Percentiles rank a stretch among this genome's conserved stretches.
phyloP scores from a whole-genome alignment of 2,888 invertebrate species.

The Galerucella nymphaeae region DNA sequence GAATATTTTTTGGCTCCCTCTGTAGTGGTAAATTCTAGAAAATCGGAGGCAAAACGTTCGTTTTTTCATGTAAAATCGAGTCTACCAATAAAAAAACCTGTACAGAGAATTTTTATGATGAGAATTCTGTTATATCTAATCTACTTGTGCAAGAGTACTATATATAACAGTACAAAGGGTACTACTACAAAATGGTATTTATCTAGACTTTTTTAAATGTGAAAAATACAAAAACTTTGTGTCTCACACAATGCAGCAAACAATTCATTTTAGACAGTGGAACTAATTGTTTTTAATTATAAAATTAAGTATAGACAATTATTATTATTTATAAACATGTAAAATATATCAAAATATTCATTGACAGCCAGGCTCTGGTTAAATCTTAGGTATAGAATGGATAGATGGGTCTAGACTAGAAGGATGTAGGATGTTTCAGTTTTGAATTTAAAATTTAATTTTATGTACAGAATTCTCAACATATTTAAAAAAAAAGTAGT shows the following conservation, averaged over 20 bases:
- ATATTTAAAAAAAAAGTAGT: constrained; percentile 12
- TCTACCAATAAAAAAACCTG: neutral
- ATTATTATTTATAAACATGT: too few relatives aligned
- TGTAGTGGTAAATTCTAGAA: too few relatives aligned
- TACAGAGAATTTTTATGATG: too few relatives aligned
- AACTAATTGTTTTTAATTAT: too few relatives aligned
- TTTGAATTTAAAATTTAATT: constrained; percentile 1
- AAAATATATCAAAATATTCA: too few relatives aligned
- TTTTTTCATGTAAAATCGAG: neutral
- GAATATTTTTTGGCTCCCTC: too few relatives aligned
- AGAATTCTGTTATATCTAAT: neutral
- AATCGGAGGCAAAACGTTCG: too few relatives aligned
- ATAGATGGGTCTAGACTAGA: too few relatives aligned
- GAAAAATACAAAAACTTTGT: constrained; percentile 22
- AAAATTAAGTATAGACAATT: too few relatives aligned
- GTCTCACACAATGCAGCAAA: constrained; percentile 29
- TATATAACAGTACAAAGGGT: neutral
- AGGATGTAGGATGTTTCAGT: too few relatives aligned
- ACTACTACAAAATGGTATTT: neutral
- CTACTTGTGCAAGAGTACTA: constrained; percentile 32
- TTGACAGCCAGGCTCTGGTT: too few relatives aligned
- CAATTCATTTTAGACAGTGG: neutral
- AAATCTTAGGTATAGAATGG: too few relatives aligned
- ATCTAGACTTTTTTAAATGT: constrained; percentile 6
- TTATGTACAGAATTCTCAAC: constrained; percentile 27